These are phyloP conservation scores for Lutraria rhynchaena DNA, from an alignment of 1,140 invertebrate species.

Conservation along the genomic window DNA sequence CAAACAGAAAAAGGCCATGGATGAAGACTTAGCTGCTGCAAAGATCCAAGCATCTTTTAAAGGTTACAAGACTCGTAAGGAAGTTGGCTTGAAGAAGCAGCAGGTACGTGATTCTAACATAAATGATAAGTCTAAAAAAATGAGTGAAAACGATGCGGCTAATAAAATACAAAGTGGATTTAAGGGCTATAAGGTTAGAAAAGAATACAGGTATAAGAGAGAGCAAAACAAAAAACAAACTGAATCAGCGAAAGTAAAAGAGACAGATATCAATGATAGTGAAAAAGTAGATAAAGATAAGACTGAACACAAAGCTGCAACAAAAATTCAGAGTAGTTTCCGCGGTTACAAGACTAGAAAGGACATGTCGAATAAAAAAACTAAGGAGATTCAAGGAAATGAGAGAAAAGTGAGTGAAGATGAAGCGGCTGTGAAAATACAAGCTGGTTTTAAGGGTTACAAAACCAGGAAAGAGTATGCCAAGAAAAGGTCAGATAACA, in stretches of 20 bases:
- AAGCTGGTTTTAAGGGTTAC: slow-evolving; percentile 46
- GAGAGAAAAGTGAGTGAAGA: slow-evolving; percentile 26
- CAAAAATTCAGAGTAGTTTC: slow-evolving; percentile 89
- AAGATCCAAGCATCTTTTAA: slow-evolving; percentile 86
- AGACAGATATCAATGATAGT: slow-evolving; percentile 42
- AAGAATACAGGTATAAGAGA: slow-evolving; percentile 61
- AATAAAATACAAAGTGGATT: slow-evolving; percentile 87
- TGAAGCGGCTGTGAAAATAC: slow-evolving; percentile 36
- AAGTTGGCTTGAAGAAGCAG: slow-evolving; percentile 58
- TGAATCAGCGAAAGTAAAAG: neutral
- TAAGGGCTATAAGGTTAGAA: slow-evolving; percentile 68
- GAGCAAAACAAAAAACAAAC: slow-evolving; percentile 8
- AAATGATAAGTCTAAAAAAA: neutral
- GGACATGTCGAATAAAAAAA: slow-evolving; percentile 80
- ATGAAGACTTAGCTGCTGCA: slow-evolving; percentile 75
- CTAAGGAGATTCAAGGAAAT: slow-evolving; percentile 43
- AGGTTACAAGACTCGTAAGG: slow-evolving; percentile 67
- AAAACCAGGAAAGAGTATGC: slow-evolving; percentile 56
- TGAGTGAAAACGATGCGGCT: slow-evolving; percentile 23
- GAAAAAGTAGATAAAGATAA: slow-evolving; percentile 30
- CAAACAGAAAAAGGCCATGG: slow-evolving; percentile 22
- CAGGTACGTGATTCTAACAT: slow-evolving; percentile 29
- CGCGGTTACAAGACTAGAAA: slow-evolving; percentile 88
- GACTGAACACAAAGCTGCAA: slow-evolving; percentile 83
- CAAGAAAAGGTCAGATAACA: slow-evolving; percentile 51